phyloP scores from a whole-genome alignment of 2,888 invertebrate species.

The Malthinus flaveolus region DNA sequence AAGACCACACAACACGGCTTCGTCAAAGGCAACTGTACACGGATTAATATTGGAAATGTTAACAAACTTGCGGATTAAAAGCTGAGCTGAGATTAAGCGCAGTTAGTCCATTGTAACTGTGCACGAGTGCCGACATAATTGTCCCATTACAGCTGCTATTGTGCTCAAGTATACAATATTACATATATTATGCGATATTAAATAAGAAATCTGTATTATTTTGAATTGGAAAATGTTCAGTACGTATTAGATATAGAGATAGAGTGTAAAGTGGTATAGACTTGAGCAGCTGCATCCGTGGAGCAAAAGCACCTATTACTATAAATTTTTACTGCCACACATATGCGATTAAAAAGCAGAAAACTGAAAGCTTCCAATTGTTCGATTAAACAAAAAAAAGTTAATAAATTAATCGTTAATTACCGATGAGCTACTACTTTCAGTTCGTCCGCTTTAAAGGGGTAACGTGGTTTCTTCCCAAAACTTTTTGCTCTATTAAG shows the following conservation, averaged over 20 bases:
- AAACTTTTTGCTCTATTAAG: slow-evolving; percentile 6
- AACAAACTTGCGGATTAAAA: slow-evolving; percentile 56
- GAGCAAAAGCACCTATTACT: slow-evolving; percentile 27
- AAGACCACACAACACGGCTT: slow-evolving; percentile 51
- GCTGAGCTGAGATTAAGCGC: slow-evolving; percentile 57
- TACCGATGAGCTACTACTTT: slow-evolving; percentile 23
- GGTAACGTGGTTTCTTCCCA: slow-evolving; percentile 18
- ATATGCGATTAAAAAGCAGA: slow-evolving; percentile 34
- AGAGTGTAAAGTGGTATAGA: slow-evolving; percentile 22
- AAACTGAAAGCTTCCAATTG: slow-evolving; percentile 36
- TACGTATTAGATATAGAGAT: slow-evolving; percentile 8
- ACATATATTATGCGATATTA: slow-evolving; percentile 16
- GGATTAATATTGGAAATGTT: slow-evolving; percentile 52
- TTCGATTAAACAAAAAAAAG: slow-evolving; percentile 5
- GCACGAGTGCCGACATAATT: slow-evolving; percentile 56
- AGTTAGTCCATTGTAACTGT: slow-evolving; percentile 56
- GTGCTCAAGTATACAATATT: slow-evolving; percentile 30
- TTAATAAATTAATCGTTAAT: slow-evolving; percentile 20
- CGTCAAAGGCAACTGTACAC: slow-evolving; percentile 48
- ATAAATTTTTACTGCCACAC: slow-evolving; percentile 26
- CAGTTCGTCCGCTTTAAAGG: slow-evolving; percentile 20
- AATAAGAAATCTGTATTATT: slow-evolving; percentile 17
- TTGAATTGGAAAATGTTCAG: slow-evolving; percentile 19
- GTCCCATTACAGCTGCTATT: slow-evolving; percentile 43
- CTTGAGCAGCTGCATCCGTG: slow-evolving; percentile 33